phyloP scores from a whole-genome alignment of 2,113 vertebrate species.

The Cyrtonyx montezumae region DNA sequence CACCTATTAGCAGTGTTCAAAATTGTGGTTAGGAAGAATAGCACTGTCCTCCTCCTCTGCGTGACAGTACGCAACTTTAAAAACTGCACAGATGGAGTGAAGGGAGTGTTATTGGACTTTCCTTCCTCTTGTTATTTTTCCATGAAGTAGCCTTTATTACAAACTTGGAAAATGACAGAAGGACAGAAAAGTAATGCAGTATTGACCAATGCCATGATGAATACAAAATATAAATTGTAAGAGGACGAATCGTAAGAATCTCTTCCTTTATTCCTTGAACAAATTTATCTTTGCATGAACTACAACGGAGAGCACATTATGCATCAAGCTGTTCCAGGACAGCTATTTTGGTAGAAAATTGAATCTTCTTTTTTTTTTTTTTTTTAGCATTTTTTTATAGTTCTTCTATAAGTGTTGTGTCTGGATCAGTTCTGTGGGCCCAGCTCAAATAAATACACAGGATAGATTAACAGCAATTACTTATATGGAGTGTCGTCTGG shows the following conservation, averaged over 20 bases:
- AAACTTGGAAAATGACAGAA: neutral
- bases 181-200: neutral
- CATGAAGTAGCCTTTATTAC: neutral
- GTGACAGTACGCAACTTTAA: neutral
- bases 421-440: neutral
- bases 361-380: neutral
- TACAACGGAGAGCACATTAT: neutral
- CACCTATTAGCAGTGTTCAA: neutral
- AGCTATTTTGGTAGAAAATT: neutral
- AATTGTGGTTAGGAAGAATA: neutral
- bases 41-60: neutral
- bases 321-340: neutral
- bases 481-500: neutral
- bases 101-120: fast-evolving
- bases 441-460: neutral
- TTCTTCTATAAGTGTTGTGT: neutral
- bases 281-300: neutral
- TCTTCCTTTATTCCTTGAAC: neutral
- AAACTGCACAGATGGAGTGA: neutral
- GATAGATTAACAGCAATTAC: neutral
- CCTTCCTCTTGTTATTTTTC: neutral
- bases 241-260: neutral
- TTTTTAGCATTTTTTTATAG: neutral
- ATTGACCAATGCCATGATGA: neutral
- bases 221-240: neutral